phyloP scores from a whole-genome alignment of 2,797 vertebrate genomes.

The Lutjanus campechanus region DNA sequence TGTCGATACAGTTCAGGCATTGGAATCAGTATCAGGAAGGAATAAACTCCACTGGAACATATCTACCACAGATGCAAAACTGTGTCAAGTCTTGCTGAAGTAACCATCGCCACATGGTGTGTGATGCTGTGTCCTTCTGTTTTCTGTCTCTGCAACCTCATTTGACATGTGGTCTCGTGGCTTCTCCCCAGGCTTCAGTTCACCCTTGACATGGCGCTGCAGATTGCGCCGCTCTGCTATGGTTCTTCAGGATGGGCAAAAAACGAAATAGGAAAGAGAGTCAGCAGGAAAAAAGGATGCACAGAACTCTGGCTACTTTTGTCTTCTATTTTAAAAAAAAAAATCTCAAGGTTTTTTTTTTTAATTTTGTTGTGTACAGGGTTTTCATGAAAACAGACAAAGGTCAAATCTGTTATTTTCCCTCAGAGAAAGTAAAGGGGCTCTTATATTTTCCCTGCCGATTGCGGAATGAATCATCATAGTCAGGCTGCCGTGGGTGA shows the following conservation, averaged over 20 bases:
- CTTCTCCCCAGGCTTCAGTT: constrained; percentile 28
- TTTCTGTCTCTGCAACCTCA: constrained; percentile 4
- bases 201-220: constrained; percentile 38
- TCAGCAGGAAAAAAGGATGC: constrained; percentile 9
- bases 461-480: constrained; percentile 82
- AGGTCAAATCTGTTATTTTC: constrained; percentile 82
- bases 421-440: constrained; percentile 69
- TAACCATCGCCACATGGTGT: constrained; percentile 33
- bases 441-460: constrained; percentile 70
- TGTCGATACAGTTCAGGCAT: too few species aligned
- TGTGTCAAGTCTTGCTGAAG: constrained; percentile 27
- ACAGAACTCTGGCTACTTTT: constrained; percentile 35
- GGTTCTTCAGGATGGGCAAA: constrained; percentile 12
- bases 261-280: not conserved
- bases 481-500: constrained; percentile 70
- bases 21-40: too few species aligned
- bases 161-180: constrained; percentile 33
- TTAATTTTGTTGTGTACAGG: constrained; percentile 53
- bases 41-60: too few species aligned
- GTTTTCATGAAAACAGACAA: constrained; percentile 68
- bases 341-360: constrained; percentile 51
- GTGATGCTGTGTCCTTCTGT: not conserved
- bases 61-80: constrained; percentile 11
- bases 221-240: constrained; percentile 25
- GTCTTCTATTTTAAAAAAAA: constrained; percentile 7